These are phyloP conservation scores for Rhyacophila brunnea DNA, from an alignment of 1,140 invertebrate genomes.

Conservation along the genomic window DNA sequence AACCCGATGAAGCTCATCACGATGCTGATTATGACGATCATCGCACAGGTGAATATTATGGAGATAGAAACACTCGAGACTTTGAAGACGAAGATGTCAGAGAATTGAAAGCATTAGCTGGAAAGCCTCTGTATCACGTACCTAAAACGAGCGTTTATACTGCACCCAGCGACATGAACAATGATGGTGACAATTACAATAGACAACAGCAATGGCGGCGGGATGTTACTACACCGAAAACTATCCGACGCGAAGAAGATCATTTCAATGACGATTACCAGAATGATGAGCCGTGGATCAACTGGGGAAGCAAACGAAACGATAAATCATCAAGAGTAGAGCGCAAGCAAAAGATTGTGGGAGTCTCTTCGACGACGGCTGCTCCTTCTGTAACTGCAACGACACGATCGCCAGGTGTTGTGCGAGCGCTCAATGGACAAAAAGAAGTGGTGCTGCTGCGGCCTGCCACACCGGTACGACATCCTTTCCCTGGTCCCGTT, in stretches of 20 bases:
- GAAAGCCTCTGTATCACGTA: conserved; percentile 51
- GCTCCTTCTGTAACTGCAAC: conserved; percentile 27
- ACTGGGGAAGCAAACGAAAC: conserved; percentile 54
- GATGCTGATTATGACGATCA: conserved; percentile 45
- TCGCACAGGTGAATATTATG: conserved; percentile 24
- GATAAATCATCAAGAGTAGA: conserved; percentile 25
- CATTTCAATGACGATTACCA: conserved; percentile 44
- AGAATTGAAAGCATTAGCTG: conserved; percentile 58
- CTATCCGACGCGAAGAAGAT: conserved; percentile 13
- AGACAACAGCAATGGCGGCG: conserved; percentile 16
- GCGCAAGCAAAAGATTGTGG: conserved; percentile 13
- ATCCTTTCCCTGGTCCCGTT: conserved; percentile 50
- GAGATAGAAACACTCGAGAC: conserved; percentile 36
- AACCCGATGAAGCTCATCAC: conserved; percentile 29
- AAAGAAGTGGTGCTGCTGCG: conserved; percentile 62
- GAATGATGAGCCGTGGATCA: conserved; percentile 50
- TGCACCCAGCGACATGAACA: conserved; percentile 3
- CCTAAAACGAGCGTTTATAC: conserved; percentile 44
- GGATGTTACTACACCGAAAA: conserved; percentile 15
- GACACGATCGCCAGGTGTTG: conserved; percentile 23
- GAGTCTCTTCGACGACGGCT: conserved; percentile 17
- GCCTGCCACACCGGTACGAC: conserved; percentile 52
- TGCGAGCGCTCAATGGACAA: conserved; percentile 47
- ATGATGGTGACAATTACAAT: neutral
- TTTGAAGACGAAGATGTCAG: conserved; percentile 61